Base-by-base conservation (phyloP, 2,113 vertebrate genomes). In the Aleadryas rufinucha region DNA sequence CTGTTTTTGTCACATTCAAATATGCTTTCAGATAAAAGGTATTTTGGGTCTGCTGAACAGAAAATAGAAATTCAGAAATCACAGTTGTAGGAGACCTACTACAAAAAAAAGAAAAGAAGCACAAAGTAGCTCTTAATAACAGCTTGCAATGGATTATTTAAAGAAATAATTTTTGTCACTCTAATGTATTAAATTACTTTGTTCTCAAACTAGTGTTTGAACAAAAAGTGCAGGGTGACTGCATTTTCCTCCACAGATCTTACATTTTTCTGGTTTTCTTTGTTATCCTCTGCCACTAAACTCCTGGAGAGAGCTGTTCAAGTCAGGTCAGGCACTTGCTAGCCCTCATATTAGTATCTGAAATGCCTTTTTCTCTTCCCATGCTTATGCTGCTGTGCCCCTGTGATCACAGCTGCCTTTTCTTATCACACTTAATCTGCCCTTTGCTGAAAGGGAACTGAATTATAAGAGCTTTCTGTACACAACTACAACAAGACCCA, bases 81-180 rank as follows among this genome's bases (percentile, higher is more conserved):
- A 4, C 0, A 0, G 6, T 33, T 71, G 6, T 54, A 27, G 60
- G 42, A 77, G 5, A 19, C 7, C 4, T 61, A 41, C 33, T 11
- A 30, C 14, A 70, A 4, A n/a, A 70, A 81, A 65, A 57, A 42
- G 35, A 69, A 66, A 57, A n/a, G 30, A 33, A 74, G 7, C 16
- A 8, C 1, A 0, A 44, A 37, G 37, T 15, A 79, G 31, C 30
- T 76, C 22, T 52, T 31, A 79, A 41, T 10, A 82, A 9, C 49
- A n/a, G 10, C 14, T 77, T 89, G 45, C 23, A 74, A 30, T 45
- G 4, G 45, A 3, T 65, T 89, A 41, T 61, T 86, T 50, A 70
- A 74, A 65, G 0, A 74, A 77, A 61, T 65, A n/a, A 5, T 24
- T 77, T 84, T 77, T 84, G 7, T 39, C 12, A 30, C 7, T 72